These are phyloP conservation scores for Sturmia bella DNA, from an alignment of 2,888 invertebrate species.

Conservation along the genomic window DNA sequence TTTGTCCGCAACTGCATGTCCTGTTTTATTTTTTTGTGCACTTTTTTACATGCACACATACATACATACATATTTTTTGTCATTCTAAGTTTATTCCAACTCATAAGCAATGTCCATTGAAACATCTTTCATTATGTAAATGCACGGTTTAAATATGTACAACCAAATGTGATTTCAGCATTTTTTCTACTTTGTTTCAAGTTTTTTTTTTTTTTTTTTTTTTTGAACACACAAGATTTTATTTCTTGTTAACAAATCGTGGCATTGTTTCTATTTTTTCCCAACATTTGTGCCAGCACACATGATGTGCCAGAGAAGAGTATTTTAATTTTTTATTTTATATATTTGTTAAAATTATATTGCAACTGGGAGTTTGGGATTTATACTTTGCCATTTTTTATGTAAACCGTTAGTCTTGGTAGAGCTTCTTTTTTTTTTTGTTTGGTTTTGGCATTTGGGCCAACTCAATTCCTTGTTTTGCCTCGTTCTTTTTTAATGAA, in stretches of 20 bases:
- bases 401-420: conserved; percentile 66
- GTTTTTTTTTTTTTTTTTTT: conserved; percentile 49
- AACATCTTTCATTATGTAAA: conserved; percentile 81
- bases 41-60: conserved; percentile 63
- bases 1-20: conserved; percentile 41
- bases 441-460: conserved; percentile 35
- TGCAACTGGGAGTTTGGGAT: conserved; percentile 72
- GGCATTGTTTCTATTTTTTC: conserved; percentile 63
- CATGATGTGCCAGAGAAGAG: conserved; percentile 26
- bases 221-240: conserved; percentile 62
- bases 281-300: conserved; percentile 17
- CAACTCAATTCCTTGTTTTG: conserved; percentile 47
- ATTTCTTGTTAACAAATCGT: conserved; percentile 71
- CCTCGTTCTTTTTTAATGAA: conserved; percentile 58
- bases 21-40: conserved; percentile 50
- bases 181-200: conserved; percentile 48
- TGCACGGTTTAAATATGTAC: conserved; percentile 77
- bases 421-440: conserved; percentile 16
- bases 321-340: conserved; percentile 25
- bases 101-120: conserved; percentile 73
- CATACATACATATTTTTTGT: too few species aligned
- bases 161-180: conserved; percentile 68
- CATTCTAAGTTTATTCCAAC: conserved; percentile 56
- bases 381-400: conserved; percentile 65
- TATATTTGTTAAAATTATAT: conserved; percentile 70